Evolutionary conservation across 2,888 invertebrate species (phyloP).

Genomic region (Sphaerophoria taeniata): DNA sequence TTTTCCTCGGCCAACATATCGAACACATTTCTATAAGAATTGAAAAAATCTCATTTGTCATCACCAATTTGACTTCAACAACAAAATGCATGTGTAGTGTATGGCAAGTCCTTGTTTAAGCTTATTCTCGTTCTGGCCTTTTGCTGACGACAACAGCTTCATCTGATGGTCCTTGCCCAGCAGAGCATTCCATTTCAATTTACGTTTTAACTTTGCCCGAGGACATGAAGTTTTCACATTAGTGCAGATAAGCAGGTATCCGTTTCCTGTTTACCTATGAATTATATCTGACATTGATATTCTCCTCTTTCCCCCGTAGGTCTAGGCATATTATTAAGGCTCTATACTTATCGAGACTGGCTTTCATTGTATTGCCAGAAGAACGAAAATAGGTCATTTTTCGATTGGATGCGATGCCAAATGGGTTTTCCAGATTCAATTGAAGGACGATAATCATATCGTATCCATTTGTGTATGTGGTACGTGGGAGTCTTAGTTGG

Average conservation of each 20-base stretch:
- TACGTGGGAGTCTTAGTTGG: conserved; percentile 10
- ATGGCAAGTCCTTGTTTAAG: too few species aligned
- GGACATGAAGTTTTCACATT: conserved; percentile 74
- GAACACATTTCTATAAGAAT: too few species aligned
- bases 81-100: too few species aligned
- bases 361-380: conserved; percentile 38
- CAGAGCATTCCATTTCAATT: conserved; percentile 70
- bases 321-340: conserved; percentile 53
- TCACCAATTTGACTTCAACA: too few species aligned
- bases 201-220: conserved; percentile 60
- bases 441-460: conserved; percentile 47
- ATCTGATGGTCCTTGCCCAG: neutral
- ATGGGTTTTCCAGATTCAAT: conserved; percentile 37
- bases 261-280: conserved; percentile 72
- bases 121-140: too few species aligned
- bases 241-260: conserved; percentile 74
- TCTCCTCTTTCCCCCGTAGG: conserved; percentile 20
- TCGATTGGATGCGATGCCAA: conserved; percentile 1
- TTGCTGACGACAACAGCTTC: neutral
- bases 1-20: too few species aligned
- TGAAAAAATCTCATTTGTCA: too few species aligned
- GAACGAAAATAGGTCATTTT: conserved; percentile 19
- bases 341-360: conserved; percentile 12
- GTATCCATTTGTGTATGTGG: conserved; percentile 30
- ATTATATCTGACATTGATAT: conserved; percentile 73